phyloP scores from a whole-genome alignment of 1,140 invertebrate genomes.

The Ips nitidus region DNA sequence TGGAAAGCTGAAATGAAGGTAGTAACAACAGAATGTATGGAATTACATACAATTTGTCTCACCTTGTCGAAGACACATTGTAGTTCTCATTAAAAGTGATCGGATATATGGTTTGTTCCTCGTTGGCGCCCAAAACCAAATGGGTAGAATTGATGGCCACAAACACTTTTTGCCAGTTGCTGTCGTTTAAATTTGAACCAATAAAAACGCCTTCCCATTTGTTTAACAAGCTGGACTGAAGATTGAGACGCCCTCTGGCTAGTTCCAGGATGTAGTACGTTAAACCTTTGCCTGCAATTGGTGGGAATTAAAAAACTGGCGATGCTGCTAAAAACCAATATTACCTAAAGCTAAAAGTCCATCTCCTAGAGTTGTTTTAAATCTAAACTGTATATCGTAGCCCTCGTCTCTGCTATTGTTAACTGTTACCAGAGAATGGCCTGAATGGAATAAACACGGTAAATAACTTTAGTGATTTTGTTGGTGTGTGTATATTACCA shows the following conservation, averaged over 20 bases:
- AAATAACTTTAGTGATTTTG: not conserved
- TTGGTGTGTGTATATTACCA: constrained; percentile 8
- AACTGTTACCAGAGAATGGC: constrained; percentile 73
- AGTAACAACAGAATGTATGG: not conserved
- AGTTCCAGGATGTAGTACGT: constrained; percentile 84
- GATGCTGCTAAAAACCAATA: too few relatives aligned
- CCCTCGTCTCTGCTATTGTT: constrained; percentile 80
- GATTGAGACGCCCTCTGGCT: constrained; percentile 76
- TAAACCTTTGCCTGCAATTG: constrained; percentile 65
- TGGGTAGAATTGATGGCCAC: constrained; percentile 85
- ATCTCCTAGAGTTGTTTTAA: constrained; percentile 85
- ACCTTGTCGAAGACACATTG: constrained; percentile 70
- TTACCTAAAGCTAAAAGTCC: constrained; percentile 74
- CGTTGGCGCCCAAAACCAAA: constrained; percentile 80
- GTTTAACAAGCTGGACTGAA: constrained; percentile 82
- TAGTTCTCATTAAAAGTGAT: constrained; percentile 64
- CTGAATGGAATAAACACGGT: constrained; percentile 40
- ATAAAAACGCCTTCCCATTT: constrained; percentile 89
- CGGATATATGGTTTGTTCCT: constrained; percentile 86
- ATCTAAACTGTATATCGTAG: constrained; percentile 85
- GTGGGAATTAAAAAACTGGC: not conserved
- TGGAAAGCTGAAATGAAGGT: constrained; percentile 63
- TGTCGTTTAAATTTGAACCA: constrained; percentile 79
- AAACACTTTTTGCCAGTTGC: constrained; percentile 85
- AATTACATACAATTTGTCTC: not conserved